Evolutionary conservation across 2,113 vertebrate genomes (phyloP), one percentile per base, ranked within the genome.

Genomic region (Seriola aureovittata): DNA sequence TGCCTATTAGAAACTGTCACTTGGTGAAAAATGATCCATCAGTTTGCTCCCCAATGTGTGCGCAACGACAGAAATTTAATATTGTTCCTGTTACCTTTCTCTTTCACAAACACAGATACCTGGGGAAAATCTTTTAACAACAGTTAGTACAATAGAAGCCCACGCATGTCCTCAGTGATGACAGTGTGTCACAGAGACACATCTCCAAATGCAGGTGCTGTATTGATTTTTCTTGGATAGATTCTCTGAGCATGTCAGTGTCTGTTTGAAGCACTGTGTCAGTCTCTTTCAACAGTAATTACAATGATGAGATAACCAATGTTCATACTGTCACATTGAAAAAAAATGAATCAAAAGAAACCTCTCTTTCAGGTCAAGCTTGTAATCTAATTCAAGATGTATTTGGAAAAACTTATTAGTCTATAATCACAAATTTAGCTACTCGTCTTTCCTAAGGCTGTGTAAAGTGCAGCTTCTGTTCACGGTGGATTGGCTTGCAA

Each of bases 141-240:
- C 59, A 82, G 78, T 81, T 58, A 54, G 72, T 62, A 76, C 65
- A 74, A 85, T 68, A 58, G 82, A 82, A 79, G 54, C 69, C 54
- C 8, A 2, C 64, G 69, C 36, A 36, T 36, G 40, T 66, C 78
- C 76, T 75, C 40, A 82, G 73, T 34, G 66, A 84, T 80, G 85
- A 80, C 85, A 82, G 82, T 36, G 14, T 71, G 70, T 84, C 79
- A 70, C 60, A 84, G 58, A 65, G 74, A 75, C 23, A 29, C 50
- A 73, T 84, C 72, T 76, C 23, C 3, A 88, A 89, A 69, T 23
- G 34, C 82, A 72, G 85, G 72, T 75, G 77, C 63, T 32, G 79
- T 81, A 91, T 92, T 89, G 89, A 92, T 91, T 92, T 91, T 85
- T 81, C 76, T 44, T 68, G 65, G 48, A 88, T 81, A 75, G 60